These are phyloP conservation scores for Charaxes varanes DNA, from an alignment of 1,140 invertebrate genomes.

Conservation along the genomic window DNA sequence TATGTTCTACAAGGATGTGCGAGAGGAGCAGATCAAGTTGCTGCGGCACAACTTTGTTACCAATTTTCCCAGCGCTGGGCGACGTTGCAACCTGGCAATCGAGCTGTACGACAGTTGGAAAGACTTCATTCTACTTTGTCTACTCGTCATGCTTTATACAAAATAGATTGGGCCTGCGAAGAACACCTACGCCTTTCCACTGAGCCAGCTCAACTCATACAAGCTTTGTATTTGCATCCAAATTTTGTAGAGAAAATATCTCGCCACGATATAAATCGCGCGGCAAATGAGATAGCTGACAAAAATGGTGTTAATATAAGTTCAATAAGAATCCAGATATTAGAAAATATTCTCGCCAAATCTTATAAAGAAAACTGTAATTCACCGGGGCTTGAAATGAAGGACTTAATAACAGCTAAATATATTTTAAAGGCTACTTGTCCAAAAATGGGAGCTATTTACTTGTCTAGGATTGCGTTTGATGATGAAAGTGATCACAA, in stretches of 20 bases:
- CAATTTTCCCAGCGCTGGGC: slow-evolving; percentile 74
- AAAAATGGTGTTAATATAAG: slow-evolving; percentile 67
- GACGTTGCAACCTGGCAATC: slow-evolving; percentile 64
- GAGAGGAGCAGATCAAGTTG: slow-evolving; percentile 75
- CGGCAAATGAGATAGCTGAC: slow-evolving; percentile 74
- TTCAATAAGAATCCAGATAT: slow-evolving; percentile 63
- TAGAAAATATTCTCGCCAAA: slow-evolving; percentile 64
- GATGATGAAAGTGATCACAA: slow-evolving; percentile 63
- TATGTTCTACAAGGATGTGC: slow-evolving; percentile 68
- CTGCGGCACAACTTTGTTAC: slow-evolving; percentile 75
- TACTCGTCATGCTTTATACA: slow-evolving; percentile 73
- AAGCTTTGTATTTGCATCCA: slow-evolving; percentile 73
- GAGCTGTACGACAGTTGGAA: slow-evolving; percentile 69
- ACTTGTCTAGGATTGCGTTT: slow-evolving; percentile 67
- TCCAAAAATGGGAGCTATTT: slow-evolving; percentile 68
- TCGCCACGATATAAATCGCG: slow-evolving; percentile 70
- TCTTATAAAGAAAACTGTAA: slow-evolving; percentile 37
- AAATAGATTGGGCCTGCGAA: slow-evolving; percentile 74
- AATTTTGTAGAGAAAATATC: slow-evolving; percentile 66
- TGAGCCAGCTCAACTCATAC: slow-evolving; percentile 73
- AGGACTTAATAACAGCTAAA: slow-evolving; percentile 61
- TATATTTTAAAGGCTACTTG: slow-evolving; percentile 71
- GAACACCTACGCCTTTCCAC: slow-evolving; percentile 71
- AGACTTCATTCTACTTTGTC: slow-evolving; percentile 73
- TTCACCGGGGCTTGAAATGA: slow-evolving; percentile 39